Percentiles rank a stretch among this genome's conserved stretches.
Conservation (phyloP, 2,113 vertebrate species). For the Hydrochoerus hydrochaeris region DNA sequence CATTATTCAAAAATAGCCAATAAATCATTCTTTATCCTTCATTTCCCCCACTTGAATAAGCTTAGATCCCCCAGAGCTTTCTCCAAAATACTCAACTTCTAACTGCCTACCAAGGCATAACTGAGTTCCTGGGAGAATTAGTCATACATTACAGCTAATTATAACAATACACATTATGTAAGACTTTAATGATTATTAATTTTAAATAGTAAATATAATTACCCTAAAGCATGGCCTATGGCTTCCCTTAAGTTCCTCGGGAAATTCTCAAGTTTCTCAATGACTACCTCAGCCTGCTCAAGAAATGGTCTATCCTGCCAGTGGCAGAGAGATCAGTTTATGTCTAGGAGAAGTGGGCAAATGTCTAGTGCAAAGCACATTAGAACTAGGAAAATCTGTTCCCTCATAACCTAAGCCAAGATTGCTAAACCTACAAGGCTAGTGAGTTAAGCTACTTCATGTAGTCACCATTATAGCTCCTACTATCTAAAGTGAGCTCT, state of each 20-base stretch:
- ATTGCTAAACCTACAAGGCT: constrained; percentile 43
- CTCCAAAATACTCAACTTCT: not conserved
- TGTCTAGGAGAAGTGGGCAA: constrained; percentile 47
- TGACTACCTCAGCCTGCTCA: constrained; percentile 22
- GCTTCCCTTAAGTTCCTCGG: constrained; percentile 53
- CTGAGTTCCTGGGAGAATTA: constrained; percentile 50
- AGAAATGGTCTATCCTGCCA: constrained; percentile 25
- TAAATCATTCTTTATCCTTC: constrained; percentile 72
- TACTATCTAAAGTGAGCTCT: constrained; percentile 37
- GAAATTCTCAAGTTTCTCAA: constrained; percentile 69
- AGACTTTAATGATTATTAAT: constrained; percentile 70
- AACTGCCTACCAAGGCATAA: constrained; percentile 15
- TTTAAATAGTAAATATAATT: constrained; percentile 68
- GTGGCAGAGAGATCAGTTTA: constrained; percentile 46
- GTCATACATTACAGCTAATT: constrained; percentile 56
- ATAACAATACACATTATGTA: constrained; percentile 28
- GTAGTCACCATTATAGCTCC: not conserved
- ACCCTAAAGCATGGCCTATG: constrained; percentile 51
- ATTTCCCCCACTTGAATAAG: constrained; percentile 63
- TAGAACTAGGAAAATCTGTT: constrained; percentile 51
- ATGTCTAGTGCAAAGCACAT: constrained; percentile 59
- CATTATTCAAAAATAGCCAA: constrained; percentile 67
- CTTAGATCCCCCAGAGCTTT: not conserved
- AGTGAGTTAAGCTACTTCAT: constrained; percentile 50
- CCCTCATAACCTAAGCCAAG: constrained; percentile 31